Percentiles rank a stretch among this genome's conserved stretches.
Evolutionary conservation across 2,113 vertebrate species (phyloP).

Genomic region (Ivindomyrus marchei): DNA sequence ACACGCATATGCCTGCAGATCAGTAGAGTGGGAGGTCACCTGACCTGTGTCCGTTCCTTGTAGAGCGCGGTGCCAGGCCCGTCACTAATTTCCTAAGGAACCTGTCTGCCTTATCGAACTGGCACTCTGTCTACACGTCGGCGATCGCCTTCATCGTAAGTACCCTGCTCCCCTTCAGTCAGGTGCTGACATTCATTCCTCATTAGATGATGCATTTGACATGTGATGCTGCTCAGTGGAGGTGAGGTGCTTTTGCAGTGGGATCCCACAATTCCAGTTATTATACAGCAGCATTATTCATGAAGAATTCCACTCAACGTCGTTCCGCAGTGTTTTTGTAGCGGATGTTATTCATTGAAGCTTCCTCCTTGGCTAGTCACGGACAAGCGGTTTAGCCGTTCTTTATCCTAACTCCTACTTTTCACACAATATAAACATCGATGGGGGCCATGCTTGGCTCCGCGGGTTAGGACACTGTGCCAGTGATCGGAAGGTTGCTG

Average conservation of each 20-base stretch:
- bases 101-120: constrained; percentile 91
- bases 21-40: neutral
- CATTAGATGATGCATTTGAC: neutral
- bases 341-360: neutral
- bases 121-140: constrained; percentile 94
- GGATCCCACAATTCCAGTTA: neutral
- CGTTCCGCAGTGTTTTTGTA: neutral
- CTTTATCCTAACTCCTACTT: neutral
- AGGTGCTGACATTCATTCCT: neutral
- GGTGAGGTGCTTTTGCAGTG: neutral
- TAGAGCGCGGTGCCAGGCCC: constrained; percentile 91
- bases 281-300: neutral
- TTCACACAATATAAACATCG: neutral
- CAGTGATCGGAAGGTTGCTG: too few species aligned
- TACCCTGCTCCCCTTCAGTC: constrained; percentile 7
- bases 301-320: neutral
- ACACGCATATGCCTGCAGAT: neutral
- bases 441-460: neutral
- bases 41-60: neutral
- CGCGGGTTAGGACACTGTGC: too few species aligned
- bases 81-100: constrained; percentile 92
- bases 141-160: constrained; percentile 93
- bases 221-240: neutral
- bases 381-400: neutral
- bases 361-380: neutral